Evolutionary conservation across 2,797 vertebrate species (phyloP), one percentile per base, ranked within the genome.

Genomic region (Myotis planiceps): DNA sequence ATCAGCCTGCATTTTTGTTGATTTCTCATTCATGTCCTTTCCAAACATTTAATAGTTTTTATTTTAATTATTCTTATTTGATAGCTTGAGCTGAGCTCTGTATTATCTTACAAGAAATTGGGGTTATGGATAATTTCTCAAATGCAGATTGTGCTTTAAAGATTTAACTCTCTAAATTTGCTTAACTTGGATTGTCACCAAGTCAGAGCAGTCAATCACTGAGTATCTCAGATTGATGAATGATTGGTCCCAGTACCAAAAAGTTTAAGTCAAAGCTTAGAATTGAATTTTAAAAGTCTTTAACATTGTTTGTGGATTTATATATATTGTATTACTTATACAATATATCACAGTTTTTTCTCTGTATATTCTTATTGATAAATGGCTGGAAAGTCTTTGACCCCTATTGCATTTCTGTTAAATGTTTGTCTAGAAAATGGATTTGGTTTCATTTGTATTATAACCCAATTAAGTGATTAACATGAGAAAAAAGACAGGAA

Each of bases 381-480:
- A 98, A 98, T 98, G 98, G 96, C 98, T 98, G 98, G 98, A 98
- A 98, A 98, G 97, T 98, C 96, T 98, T 97, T 98, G 98, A 98
- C 96, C 97, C 97, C 93, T 87, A 97, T 96, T 98, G 96, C 98
- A 97, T 98, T 98, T 98, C 97, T 98, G 98, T 99, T 98, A 98
- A 98, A 96, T 98, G 98, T 98, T 98, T 98, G 98, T 98, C 98
- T 98, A 97, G 98, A 98, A 94, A 97, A 98, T 98, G 98, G 98
- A 98, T 98, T 98, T 98, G 98, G 98, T 98, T 99, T 98, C 98
- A 98, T 98, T 98, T 98, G 91, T 98, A 96, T 98, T 95, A 65
- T 93, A 97, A 94, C 80, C 88, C 95, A 97, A 78, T 78, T 94
- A 98, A 98, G 90, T 98, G 97, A 97, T 97, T 98, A 98, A 97